phyloP scores from a whole-genome alignment of 2,888 invertebrate genomes.

The Fragum fragum region DNA sequence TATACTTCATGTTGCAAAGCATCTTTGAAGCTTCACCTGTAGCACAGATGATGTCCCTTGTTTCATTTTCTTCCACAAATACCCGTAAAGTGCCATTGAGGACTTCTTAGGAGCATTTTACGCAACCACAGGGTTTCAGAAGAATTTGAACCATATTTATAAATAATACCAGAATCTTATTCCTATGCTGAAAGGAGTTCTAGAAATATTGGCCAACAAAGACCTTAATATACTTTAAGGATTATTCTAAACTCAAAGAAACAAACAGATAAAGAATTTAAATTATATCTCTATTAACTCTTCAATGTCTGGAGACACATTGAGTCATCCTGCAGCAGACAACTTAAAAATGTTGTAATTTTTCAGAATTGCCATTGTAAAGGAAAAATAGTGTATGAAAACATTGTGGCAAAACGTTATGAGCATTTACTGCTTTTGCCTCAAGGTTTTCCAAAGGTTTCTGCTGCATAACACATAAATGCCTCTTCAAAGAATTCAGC shows the following conservation, averaged over 20 bases:
- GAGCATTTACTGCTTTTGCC: no score
- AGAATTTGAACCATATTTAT: no score
- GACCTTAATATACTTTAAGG: conserved; percentile 2
- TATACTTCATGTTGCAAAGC: conserved; percentile 15
- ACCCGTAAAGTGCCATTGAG: background rate
- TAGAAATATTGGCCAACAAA: background rate
- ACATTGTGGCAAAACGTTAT: background rate
- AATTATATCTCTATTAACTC: conserved; percentile 1
- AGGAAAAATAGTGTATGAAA: background rate
- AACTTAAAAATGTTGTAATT: no score
- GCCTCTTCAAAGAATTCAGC: background rate
- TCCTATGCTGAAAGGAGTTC: conserved; percentile 10
- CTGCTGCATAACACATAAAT: background rate
- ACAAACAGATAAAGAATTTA: conserved; percentile 6
- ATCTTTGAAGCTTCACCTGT: conserved; percentile 14
- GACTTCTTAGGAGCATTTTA: no score
- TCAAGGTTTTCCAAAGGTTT: no score
- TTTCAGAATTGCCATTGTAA: no score
- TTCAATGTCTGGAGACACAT: no score
- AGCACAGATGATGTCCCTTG: conserved; percentile 11
- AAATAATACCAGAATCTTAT: background rate
- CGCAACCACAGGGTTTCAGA: no score
- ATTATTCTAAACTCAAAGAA: conserved; percentile 8
- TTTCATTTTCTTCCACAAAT: background rate
- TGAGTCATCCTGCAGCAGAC: no score